Evolutionary conservation across 2,888 invertebrate species (phyloP), one percentile per base, ranked within the genome.

Genomic region (Troides aeacus): DNA sequence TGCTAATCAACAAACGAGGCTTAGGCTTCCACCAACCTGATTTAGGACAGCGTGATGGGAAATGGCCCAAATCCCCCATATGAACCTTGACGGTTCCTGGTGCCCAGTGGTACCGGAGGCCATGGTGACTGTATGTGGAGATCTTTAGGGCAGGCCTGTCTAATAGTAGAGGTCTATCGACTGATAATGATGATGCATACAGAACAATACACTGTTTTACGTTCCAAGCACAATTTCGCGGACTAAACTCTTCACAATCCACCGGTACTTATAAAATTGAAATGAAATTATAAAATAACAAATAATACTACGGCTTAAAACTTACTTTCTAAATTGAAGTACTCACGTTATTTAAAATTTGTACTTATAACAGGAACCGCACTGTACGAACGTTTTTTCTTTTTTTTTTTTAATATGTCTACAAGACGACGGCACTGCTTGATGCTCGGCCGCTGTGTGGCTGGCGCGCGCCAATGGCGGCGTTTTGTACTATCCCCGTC

Each of bases 401-500:
- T 24, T 39, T 39, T 60, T 60, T 60, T 36, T n/a, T 60, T 24
- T n/a, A 36, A 18, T 24, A 15, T 23, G 23, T 5, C 12, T 24
- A 3, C n/a, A 59, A 65, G 10, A 21, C 50, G 94, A 0, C 95
- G 95, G 93, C 95, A 95, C 30, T 95, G 76, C 15, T 95, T 94
- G 6, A 88, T 92, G 72, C 94, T 89, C 8, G 74, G 85, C 72
- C 74, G 84, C 70, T 87, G 88, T 76, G 79, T 85, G 42, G 75
- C 80, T 58, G 67, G 21, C 53, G 21, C 24, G 58, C 64, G 57
- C 59, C 69, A 70, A 70, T 66, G 58, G 53, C 71, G 64, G 30
- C 60, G 71, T 53, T 60, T 60, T 67, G 39, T 74, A 77, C 73
- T 75, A 74, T 76, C 78, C 76, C 76, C 74, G 73, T 76, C 74